phyloP scores from a whole-genome alignment of 2,797 vertebrate species.

The Petrocephalus schoutedeni region DNA sequence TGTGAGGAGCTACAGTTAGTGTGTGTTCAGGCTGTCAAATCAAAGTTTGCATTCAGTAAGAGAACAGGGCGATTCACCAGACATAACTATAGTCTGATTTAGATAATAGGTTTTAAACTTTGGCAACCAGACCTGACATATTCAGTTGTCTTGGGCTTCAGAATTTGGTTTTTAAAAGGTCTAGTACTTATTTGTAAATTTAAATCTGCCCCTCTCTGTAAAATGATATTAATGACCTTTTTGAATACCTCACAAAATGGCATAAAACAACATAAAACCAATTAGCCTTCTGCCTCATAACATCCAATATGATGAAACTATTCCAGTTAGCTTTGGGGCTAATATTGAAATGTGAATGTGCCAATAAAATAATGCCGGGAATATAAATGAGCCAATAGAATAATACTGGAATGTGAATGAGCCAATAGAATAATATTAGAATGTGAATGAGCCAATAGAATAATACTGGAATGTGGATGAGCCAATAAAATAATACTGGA shows the following conservation, averaged over 20 bases:
- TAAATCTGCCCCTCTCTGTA: neutral
- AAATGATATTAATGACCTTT: neutral
- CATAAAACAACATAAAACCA: neutral
- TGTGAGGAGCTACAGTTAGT: neutral
- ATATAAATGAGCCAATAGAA: neutral
- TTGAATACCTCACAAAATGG: neutral
- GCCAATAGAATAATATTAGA: neutral
- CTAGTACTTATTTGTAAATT: neutral
- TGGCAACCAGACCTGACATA: neutral
- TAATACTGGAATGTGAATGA: neutral
- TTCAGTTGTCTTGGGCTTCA: neutral
- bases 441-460: neutral
- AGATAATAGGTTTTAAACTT: neutral
- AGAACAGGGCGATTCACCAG: neutral
- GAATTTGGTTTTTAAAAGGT: neutral
- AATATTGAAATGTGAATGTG: neutral
- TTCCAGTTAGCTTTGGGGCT: neutral
- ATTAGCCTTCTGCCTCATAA: neutral
- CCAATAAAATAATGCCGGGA: neutral
- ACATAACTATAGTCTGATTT: neutral
- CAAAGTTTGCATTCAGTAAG: neutral
- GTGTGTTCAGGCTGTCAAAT: neutral
- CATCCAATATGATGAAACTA: neutral
- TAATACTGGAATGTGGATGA: neutral
- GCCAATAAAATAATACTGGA: neutral